These are phyloP conservation scores for Galeopsomyia nigrocyanea DNA, from an alignment of 2,888 invertebrate genomes.

Conservation along the genomic window DNA sequence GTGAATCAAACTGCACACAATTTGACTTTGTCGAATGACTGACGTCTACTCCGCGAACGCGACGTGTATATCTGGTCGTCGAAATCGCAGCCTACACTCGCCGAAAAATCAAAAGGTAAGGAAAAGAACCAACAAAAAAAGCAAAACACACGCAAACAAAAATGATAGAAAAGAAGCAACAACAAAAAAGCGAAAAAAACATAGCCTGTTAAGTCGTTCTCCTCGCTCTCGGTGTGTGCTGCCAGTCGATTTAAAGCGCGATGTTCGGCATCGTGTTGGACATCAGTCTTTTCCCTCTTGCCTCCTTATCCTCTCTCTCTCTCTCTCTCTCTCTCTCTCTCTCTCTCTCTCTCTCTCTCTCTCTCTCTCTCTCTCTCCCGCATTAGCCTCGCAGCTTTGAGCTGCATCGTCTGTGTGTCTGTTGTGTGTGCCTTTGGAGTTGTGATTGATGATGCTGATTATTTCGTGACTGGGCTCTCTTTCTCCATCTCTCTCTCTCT, in stretches of 20 bases:
- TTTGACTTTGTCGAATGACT: slow-evolving; percentile 20
- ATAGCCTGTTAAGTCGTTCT: too few species aligned
- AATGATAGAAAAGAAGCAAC: background rate
- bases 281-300: background rate
- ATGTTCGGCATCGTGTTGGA: slow-evolving; percentile 10
- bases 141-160: background rate
- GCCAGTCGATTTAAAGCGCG: background rate
- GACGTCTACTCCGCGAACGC: background rate
- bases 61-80: slow-evolving; percentile 1
- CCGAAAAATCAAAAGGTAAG: slow-evolving; percentile 25
- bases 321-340: background rate
- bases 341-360: too few species aligned
- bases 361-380: too few species aligned
- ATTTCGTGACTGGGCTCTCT: slow-evolving; percentile 35
- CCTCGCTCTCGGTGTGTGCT: too few species aligned
- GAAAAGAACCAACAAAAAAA: background rate
- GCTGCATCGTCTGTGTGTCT: background rate
- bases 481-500: slow-evolving; percentile 6
- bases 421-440: background rate
- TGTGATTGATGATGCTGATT: slow-evolving; percentile 44
- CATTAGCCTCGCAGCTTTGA: background rate
- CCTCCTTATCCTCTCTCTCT: background rate
- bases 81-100: background rate
- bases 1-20: slow-evolving; percentile 8
- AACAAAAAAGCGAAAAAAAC: too few species aligned